A percentile compares a stretch with the other conserved stretches of the same genome.
Conservation (phyloP, 2,888 invertebrate genomes). For the Myopa testacea region DNA sequence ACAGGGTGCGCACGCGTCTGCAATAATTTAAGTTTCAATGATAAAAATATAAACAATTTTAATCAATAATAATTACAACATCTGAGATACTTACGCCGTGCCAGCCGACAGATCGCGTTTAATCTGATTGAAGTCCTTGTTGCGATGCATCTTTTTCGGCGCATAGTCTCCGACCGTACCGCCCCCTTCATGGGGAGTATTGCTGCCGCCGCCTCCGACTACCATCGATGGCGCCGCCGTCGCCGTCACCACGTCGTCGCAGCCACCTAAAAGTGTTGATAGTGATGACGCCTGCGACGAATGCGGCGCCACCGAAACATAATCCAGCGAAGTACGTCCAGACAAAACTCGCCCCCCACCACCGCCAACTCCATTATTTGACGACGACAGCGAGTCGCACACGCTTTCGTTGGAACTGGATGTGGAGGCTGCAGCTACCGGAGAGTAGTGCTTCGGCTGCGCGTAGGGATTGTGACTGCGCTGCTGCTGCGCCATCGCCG, state of each 20-base stretch:
- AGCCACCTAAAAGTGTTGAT: conserved; percentile 60
- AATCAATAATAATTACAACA: not conserved
- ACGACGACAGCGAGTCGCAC: conserved; percentile 76
- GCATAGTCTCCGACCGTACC: conserved; percentile 59
- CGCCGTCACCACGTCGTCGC: conserved; percentile 64
- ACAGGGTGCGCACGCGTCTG: conserved; percentile 92
- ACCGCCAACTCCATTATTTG: conserved; percentile 57
- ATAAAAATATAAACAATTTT: not conserved
- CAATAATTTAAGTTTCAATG: conserved; percentile 38
- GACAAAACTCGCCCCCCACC: conserved; percentile 52
- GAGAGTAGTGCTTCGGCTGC: conserved; percentile 63
- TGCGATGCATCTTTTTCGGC: conserved; percentile 73
- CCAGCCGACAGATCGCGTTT: conserved; percentile 66
- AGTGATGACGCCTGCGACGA: conserved; percentile 62
- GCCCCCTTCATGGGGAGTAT: conserved; percentile 43
- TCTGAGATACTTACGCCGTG: conserved; percentile 62
- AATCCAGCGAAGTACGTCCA: conserved; percentile 61
- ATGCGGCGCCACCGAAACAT: conserved; percentile 52
- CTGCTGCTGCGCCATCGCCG: conserved; percentile 54
- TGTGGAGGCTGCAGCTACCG: conserved; percentile 70
- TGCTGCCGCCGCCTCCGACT: conserved; percentile 53
- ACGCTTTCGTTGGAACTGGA: conserved; percentile 91
- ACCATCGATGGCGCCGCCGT: conserved; percentile 61
- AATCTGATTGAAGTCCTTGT: conserved; percentile 68
- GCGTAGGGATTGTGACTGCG: conserved; percentile 61